Base-by-base conservation (phyloP, 2,888 invertebrate genomes). In the Brachypterus glaber region DNA sequence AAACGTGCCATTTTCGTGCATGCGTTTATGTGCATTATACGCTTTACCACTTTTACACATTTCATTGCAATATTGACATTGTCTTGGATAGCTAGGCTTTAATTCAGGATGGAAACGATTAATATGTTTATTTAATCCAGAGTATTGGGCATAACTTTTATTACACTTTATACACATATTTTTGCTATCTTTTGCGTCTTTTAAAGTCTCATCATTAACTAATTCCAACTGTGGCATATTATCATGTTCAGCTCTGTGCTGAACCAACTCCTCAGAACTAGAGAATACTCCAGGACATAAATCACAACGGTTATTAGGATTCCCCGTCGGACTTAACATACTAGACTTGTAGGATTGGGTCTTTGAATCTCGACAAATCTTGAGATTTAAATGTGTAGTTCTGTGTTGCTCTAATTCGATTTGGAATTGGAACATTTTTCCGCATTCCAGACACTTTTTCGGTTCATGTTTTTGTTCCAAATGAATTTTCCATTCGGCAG, bases 331-430 rank as follows among this genome's bases (percentile, higher is more conserved):
- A 45, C 73, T 74, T 3, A 59, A 46, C 49, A 71, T 68, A 27
- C 71, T 69, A 8, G 71, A 71, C 44, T 72, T 74, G 45, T 76
- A 76, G 1, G 72, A 66, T 27, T 74, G 60, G 33, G 75, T 74
- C 50, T 76, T 72, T 0, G 78, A 73, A 33, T 78, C 78, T 48
- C 77, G 73, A 52, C 76, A 79, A 33, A 79, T 70, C 50, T 79
- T 80, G 2, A 79, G 70, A 48, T 78, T 73, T 44, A 79, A 64
- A 56, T 81, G 80, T 3, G 74, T 71, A 51, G 74, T 77, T 43
- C 77, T 72, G 52, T 81, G 81, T 51, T 79, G 77, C 0, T 73
- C 72, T 2, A 79, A 63, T 46, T 79, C 77, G 0, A 69, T 67
- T 15, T 73, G 71, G 3, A 75, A 70, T 33, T 71, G 58, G 58